Evolutionary conservation across 2,888 invertebrate genomes (phyloP).

Genomic region (Cantharis rustica): DNA sequence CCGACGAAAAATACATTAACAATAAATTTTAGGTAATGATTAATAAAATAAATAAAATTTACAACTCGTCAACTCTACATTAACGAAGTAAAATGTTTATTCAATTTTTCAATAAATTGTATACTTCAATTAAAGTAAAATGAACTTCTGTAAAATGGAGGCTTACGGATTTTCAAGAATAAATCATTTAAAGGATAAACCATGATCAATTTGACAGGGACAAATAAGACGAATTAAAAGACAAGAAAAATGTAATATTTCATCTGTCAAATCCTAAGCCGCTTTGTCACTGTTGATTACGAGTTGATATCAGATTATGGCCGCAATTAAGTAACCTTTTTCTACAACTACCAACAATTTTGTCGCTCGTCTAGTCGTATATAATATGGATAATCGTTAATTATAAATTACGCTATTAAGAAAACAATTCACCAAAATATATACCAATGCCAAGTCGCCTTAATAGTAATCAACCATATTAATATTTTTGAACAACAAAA

Average conservation of each 20-base stretch:
- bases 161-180: not conserved
- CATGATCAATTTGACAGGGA: constrained; percentile 11
- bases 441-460: not conserved
- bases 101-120: not conserved
- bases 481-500: not conserved
- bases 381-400: not conserved
- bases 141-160: not conserved
- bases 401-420: not conserved
- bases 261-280: constrained; percentile 24
- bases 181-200: not conserved
- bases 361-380: not conserved
- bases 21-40: too few relatives aligned
- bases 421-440: not conserved
- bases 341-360: constrained; percentile 17
- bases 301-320: constrained; percentile 27
- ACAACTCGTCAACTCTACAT: not conserved
- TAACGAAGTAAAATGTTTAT: not conserved
- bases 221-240: constrained; percentile 20
- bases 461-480: not conserved
- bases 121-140: not conserved
- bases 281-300: constrained; percentile 28
- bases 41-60: too few relatives aligned
- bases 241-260: constrained; percentile 22
- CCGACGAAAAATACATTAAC: too few relatives aligned
- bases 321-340: constrained; percentile 25